Evolutionary conservation across 2,888 invertebrate species (phyloP), one percentile per base, ranked within the genome.

Genomic region (Alcis repandata): DNA sequence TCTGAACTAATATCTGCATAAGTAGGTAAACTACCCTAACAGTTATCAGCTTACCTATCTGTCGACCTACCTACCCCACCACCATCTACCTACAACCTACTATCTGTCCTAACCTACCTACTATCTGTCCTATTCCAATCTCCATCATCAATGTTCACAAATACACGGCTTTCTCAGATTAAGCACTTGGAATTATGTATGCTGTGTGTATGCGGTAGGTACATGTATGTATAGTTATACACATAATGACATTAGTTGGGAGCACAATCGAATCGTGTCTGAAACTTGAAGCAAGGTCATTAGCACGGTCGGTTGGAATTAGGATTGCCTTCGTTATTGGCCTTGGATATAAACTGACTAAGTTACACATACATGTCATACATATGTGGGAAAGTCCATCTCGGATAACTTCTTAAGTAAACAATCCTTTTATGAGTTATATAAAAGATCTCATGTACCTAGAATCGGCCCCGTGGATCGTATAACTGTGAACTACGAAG

Each of bases 211-310:
- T 33, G 33, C 17, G 20, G 15, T 32, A 36, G n/a, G n/a, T n/a
- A n/a, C n/a, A n/a, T n/a, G n/a, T 52, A 13, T n/a, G 45, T 22
- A 22, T 33, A 54, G 43, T n/a, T n/a, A n/a, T n/a, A 56, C 27
- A 43, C 19, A 36, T 45, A 57, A 46, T 45, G 49, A 32, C 49
- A 41, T 52, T 53, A 56, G 63, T 53, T 51, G 27, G 15, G 48
- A 56, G 15, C 45, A 53, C 54, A 61, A 63, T 54, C 19, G 53
- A 66, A 67, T 58, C 66, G 65, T 56, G 60, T 54, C 45, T 19
- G 68, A 63, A 67, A 68, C 67, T 60, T 59, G 60, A 67, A 63
- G 53, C 68, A 49, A 60, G 56, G 58, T 66, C 67, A 58, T 67
- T 59, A 67, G 51, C 46, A 52, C 53, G 49, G 22, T 59, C 41